phyloP scores from a whole-genome alignment of 2,113 vertebrate species.

The Edolisoma coerulescens region DNA sequence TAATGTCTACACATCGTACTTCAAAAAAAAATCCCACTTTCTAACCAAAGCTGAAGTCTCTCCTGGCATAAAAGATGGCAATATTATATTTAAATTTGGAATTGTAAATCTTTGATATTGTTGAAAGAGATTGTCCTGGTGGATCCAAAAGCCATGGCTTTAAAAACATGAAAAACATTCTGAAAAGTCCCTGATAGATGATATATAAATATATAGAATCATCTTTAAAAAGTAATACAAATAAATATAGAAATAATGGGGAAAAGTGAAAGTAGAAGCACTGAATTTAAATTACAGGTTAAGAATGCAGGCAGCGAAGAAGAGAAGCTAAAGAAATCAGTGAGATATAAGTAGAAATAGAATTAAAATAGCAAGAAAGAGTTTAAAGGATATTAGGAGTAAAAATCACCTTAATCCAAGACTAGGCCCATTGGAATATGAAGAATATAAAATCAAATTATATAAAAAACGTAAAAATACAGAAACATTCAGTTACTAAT shows the following conservation, averaged over 20 bases:
- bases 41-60: not conserved
- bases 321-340: not conserved
- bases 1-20: not conserved
- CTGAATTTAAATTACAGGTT: conserved; percentile 20
- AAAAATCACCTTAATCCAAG: not conserved
- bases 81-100: not conserved
- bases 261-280: not conserved
- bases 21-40: not conserved
- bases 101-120: not conserved
- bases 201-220: too few relatives aligned
- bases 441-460: not conserved
- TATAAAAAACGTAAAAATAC: not conserved
- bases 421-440: not conserved
- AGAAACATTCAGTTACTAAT: not conserved
- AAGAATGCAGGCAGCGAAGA: not conserved
- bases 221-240: not conserved
- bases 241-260: not conserved
- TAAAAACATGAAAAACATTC: not conserved
- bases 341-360: not conserved
- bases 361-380: not conserved
- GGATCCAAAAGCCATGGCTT: not conserved
- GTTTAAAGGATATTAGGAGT: conserved; percentile 6
- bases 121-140: not conserved
- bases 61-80: not conserved
- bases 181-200: not conserved